Percentiles rank a stretch among this genome's conserved stretches.
These are phyloP conservation scores for Imbricaverruca yamaguchii DNA, from an alignment of 2,888 invertebrate genomes.

Conservation along the genomic window DNA sequence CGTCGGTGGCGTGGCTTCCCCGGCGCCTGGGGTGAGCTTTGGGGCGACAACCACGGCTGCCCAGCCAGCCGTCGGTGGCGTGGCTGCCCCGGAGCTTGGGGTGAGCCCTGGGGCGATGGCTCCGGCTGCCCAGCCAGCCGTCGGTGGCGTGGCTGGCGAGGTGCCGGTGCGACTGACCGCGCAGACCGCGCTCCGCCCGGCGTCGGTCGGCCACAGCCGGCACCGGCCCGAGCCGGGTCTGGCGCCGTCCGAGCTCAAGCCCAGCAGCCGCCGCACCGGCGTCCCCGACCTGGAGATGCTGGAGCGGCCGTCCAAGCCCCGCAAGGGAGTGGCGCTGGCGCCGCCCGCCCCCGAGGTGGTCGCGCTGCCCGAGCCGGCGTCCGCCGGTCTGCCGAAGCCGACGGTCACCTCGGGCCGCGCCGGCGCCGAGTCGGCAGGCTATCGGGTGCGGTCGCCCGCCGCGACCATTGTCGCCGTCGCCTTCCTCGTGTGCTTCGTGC, in stretches of 20 bases:
- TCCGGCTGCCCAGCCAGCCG: no score
- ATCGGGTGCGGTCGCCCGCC: not conserved
- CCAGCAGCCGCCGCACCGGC: not conserved
- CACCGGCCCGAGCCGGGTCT: constrained; percentile 11
- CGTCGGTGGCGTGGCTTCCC: no score
- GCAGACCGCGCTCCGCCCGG: not conserved
- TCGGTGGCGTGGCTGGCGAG: not conserved
- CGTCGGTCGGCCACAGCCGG: not conserved
- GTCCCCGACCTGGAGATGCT: not conserved
- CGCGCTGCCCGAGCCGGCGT: not conserved
- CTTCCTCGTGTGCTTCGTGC: not conserved
- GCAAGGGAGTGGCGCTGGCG: not conserved
- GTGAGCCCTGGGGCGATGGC: no score
- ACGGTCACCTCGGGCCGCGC: not conserved
- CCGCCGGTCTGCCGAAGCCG: not conserved
- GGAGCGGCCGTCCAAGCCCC: not conserved
- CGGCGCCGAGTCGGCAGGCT: not conserved
- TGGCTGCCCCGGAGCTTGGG: no score
- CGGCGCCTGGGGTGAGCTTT: no score
- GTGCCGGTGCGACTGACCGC: not conserved
- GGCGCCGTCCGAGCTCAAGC: not conserved
- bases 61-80: no score
- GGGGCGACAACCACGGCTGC: no score
- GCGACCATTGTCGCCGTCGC: not conserved
- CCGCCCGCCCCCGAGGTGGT: not conserved